Percentiles rank a stretch among this genome's conserved stretches.
Evolutionary conservation across 2,797 vertebrate species (phyloP).

Genomic region (Sebastes steindachneri): DNA sequence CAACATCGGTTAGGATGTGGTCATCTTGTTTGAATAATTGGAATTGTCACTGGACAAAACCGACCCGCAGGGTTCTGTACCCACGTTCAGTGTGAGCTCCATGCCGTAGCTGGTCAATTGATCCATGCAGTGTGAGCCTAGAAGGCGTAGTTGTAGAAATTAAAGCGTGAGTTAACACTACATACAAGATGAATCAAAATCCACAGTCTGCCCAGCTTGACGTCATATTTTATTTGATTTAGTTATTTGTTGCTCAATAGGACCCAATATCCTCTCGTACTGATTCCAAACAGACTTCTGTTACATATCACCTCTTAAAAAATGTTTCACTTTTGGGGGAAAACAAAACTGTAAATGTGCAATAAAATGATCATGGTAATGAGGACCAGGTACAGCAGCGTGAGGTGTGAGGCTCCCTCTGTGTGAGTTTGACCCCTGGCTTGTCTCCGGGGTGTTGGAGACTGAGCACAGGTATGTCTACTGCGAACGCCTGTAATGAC

Average conservation of each 20-base stretch:
- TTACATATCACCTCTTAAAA: neutral
- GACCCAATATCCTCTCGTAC: neutral
- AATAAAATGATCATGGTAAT: neutral
- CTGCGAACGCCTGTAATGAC: slow-evolving; percentile 27
- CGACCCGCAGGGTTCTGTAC: fast-evolving
- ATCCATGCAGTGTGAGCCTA: neutral
- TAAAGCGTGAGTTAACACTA: neutral
- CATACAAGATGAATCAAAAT: neutral
- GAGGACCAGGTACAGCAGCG: neutral
- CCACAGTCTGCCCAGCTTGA: neutral
- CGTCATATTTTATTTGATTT: neutral
- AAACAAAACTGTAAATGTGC: neutral
- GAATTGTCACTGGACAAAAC: neutral
- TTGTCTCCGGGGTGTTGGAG: neutral
- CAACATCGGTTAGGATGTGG: neutral
- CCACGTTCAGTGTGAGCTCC: neutral
- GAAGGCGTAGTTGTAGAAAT: neutral
- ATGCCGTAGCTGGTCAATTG: neutral
- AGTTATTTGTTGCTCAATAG: neutral
- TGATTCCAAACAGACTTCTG: neutral
- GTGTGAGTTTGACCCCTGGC: slow-evolving; percentile 7
- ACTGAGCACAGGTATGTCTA: slow-evolving; percentile 26
- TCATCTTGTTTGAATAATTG: neutral
- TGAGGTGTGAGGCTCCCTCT: neutral
- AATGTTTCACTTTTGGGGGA: neutral